Percentiles rank a stretch among this genome's conserved stretches.
Evolutionary conservation across 2,888 invertebrate genomes (phyloP).

Genomic region (Microplitis manilae): DNA sequence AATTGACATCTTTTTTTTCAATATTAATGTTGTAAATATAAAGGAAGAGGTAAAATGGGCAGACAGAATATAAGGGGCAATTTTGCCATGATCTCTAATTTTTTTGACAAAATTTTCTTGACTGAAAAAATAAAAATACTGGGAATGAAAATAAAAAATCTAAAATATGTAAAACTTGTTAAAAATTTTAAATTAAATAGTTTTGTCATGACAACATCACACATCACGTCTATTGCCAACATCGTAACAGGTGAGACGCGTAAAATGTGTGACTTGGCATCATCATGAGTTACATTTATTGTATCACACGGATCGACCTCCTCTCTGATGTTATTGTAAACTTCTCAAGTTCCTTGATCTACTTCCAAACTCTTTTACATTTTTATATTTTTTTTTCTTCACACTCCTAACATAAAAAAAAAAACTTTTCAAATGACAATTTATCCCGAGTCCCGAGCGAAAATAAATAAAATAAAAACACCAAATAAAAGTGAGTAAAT

Average conservation of each 20-base stretch:
- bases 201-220: slow-evolving; percentile 2
- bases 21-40: too few species aligned
- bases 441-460: neutral
- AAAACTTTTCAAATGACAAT: neutral
- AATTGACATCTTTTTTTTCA: too few species aligned
- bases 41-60: too few species aligned
- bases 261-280: slow-evolving; percentile 20
- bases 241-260: slow-evolving; percentile 24
- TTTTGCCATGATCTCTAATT: too few species aligned
- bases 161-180: neutral
- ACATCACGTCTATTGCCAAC: slow-evolving; percentile 15
- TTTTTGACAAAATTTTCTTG: too few species aligned
- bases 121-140: neutral
- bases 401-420: neutral
- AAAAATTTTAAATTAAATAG: slow-evolving; percentile 1
- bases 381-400: slow-evolving; percentile 2
- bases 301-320: slow-evolving; percentile 2
- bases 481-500: neutral
- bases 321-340: slow-evolving; percentile 8
- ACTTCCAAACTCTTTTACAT: slow-evolving; percentile 16
- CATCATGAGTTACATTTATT: slow-evolving; percentile 16
- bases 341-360: slow-evolving; percentile 20
- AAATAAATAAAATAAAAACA: neutral
- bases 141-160: neutral
- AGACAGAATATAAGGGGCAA: too few species aligned